Evolutionary conservation across 1,140 invertebrate species (phyloP).

Genomic region (roundworm (Caenorhabditis elegans)): DNA sequence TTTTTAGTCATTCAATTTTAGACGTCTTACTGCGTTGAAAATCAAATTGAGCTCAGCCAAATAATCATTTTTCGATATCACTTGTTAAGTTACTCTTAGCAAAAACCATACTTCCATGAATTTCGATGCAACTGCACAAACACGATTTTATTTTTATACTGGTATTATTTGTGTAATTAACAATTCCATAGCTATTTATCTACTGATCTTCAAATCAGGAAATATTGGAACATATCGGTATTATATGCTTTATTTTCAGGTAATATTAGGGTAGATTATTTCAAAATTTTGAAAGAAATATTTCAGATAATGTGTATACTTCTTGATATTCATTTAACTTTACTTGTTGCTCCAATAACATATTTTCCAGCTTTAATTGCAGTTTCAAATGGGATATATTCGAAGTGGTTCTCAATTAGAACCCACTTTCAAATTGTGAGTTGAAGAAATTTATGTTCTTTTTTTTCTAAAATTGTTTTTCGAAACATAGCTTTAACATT

Average conservation of each 20-base stretch:
- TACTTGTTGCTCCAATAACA: neutral
- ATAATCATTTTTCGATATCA: neutral
- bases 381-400: neutral
- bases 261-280: neutral
- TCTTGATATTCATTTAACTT: neutral
- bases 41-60: too few relatives aligned
- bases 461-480: too few relatives aligned
- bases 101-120: neutral
- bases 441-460: too few relatives aligned
- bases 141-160: neutral
- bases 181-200: neutral
- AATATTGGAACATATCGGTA: neutral
- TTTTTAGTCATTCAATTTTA: neutral
- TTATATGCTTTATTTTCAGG: constrained; percentile 17
- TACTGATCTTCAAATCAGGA: neutral
- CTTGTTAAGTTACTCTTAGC: neutral
- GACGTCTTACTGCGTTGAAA: too few relatives aligned
- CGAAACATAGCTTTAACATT: too few relatives aligned
- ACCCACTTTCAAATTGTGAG: neutral
- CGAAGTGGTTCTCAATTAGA: neutral
- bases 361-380: neutral
- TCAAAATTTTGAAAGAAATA: neutral
- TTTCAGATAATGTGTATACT: neutral
- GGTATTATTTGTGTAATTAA: neutral
- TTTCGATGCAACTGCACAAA: neutral